These are phyloP conservation scores for Falco peregrinus DNA, from an alignment of 2,797 vertebrate species.

Conservation along the genomic window DNA sequence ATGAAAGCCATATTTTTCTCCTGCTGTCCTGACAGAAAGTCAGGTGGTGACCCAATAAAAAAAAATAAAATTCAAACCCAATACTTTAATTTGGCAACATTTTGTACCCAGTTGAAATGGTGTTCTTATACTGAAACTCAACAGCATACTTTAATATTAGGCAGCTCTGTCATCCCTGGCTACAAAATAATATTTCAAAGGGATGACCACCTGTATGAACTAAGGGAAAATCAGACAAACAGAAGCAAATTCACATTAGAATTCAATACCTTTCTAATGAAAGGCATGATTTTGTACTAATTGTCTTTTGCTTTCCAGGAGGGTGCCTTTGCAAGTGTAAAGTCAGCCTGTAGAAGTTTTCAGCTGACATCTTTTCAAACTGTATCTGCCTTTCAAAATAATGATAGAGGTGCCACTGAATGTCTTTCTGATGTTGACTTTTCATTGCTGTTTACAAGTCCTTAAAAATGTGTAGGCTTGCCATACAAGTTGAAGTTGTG, in stretches of 20 bases:
- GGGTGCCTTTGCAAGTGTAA: background rate
- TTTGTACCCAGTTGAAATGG: background rate
- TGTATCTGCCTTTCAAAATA: slow-evolving; percentile 1
- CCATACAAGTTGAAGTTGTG: background rate
- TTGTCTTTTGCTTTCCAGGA: slow-evolving; percentile 11
- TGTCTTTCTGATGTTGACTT: background rate
- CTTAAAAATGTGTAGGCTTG: background rate
- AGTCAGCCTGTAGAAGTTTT: background rate
- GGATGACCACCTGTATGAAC: background rate
- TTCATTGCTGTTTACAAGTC: background rate
- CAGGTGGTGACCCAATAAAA: background rate
- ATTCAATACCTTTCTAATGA: background rate
- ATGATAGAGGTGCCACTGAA: background rate
- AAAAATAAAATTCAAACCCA: background rate
- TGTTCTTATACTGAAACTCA: background rate
- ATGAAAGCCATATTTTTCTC: background rate
- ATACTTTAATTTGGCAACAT: background rate
- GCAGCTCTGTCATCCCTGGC: background rate
- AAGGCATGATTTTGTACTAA: background rate
- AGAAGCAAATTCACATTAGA: background rate
- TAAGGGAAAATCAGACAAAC: background rate
- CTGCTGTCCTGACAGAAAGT: background rate
- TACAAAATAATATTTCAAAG: background rate
- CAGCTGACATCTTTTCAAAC: background rate
- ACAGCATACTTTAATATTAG: background rate